Evolutionary conservation across 2,113 vertebrate genomes (phyloP), one percentile per base, ranked within the genome.

Genomic region (Furnarius figulus): DNA sequence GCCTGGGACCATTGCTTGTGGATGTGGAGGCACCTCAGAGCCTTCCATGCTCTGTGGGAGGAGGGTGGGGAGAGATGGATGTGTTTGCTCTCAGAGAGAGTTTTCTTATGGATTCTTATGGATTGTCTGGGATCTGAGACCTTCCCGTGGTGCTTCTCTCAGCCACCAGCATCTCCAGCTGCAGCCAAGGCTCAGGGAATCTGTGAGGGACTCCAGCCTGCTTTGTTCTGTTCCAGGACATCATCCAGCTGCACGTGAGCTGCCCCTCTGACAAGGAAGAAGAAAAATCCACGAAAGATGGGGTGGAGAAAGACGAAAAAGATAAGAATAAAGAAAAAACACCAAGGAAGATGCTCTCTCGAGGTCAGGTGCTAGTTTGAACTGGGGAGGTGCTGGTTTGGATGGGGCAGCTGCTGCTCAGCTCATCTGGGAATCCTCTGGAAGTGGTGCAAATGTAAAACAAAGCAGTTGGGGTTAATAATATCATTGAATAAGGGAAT

Each of bases 251-350:
- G 95, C 99, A 99, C 63, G 98, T 99, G 97, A 99, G 99, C 97
- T 99, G 99, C 96, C 99, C 99, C 22, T 99, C 99, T 47, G 99
- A 99, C 98, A 99, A 99, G 93, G 99, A 99, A 84, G 99, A 99
- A 89, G 99, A 99, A 95, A 99, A 99, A 88, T 99, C 99, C 49
- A 98, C 96, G 1, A 99, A 99, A 92, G 99, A 99, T 87, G 99
- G 99, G 79, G 98, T 98, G 87, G 99, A 99, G 97, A 99, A 99
- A 92, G 99, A 99, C 95, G 99, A 99, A 78, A 99, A 99, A 91
- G 99, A 99, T 40, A 99, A 99, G 98, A 99, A 95, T 87, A 98
- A 99, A 96, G 99, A 99, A 73, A 99, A 99, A 96, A 95, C 98
- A 40, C 99, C 99, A 2, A 98, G 98, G 95, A 99, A 99, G 97